A percentile compares a stretch with the other conserved stretches of the same genome.
Conservation (phyloP, 2,113 vertebrate genomes). For the Mola mola region DNA sequence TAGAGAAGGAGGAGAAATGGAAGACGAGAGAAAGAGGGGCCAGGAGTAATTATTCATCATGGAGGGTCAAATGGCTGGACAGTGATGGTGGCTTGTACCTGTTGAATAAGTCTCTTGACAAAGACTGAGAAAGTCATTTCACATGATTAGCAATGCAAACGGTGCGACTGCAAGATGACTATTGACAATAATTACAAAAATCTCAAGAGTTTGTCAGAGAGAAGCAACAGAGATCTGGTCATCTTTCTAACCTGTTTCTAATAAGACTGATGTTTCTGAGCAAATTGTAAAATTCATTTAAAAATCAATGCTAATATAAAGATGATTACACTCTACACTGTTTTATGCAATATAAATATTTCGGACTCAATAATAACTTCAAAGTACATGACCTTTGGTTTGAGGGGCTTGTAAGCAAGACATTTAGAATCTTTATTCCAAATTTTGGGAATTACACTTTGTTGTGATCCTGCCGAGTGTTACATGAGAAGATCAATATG, state of each 20-base stretch:
- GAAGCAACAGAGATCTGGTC: constrained; percentile 89
- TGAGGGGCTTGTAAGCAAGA: too few species aligned
- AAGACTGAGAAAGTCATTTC: constrained; percentile 86
- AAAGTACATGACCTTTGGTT: too few species aligned
- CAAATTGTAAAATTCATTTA: too few species aligned
- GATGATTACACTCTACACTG: too few species aligned
- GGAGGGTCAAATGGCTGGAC: constrained; percentile 32
- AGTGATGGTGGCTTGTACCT: constrained; percentile 22
- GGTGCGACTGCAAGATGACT: constrained; percentile 93
- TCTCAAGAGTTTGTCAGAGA: constrained; percentile 88
- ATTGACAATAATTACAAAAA: constrained; percentile 94
- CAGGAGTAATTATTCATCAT: constrained; percentile 38
- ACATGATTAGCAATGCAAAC: constrained; percentile 90
- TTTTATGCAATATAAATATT: too few species aligned
- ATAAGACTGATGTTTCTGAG: too few species aligned
- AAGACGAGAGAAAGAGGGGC: constrained; percentile 20
- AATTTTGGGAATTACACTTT: too few species aligned
- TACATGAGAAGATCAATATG: too few species aligned
- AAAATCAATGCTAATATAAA: too few species aligned
- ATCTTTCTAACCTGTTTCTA: constrained; percentile 83
- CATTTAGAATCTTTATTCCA: too few species aligned
- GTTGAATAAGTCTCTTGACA: constrained; percentile 57
- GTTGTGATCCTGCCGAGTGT: too few species aligned
- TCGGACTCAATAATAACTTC: too few species aligned
- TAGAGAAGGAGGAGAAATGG: constrained; percentile 13